phyloP scores from a whole-genome alignment of 35 echinoderm and acorn worm species.

The Apostichopus californicus region DNA sequence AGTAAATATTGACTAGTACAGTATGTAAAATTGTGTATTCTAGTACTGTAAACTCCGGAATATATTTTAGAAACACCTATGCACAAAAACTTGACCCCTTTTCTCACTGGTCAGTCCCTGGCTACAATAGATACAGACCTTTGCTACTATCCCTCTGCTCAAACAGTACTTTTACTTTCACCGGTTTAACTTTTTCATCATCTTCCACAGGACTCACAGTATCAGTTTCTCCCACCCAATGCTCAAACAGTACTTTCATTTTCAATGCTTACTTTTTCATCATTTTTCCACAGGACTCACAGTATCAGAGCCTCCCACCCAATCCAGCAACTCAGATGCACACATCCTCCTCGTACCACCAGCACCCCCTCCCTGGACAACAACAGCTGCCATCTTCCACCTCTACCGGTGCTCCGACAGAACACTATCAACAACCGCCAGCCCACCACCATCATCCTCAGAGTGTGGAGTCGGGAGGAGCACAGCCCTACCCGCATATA shows the following conservation, averaged over 20 bases:
- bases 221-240: not conserved
- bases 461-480: constrained; percentile 23
- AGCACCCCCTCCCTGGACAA: constrained; percentile 39
- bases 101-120: too few relatives aligned
- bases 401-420: constrained; percentile 46
- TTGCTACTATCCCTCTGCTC: too few relatives aligned
- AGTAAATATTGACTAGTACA: too few relatives aligned
- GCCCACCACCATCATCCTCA: constrained; percentile 50
- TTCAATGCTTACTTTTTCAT: too few relatives aligned
- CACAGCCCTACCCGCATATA: constrained; percentile 26
- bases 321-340: constrained; percentile 50
- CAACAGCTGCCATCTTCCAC: constrained; percentile 44
- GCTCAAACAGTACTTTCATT: too few relatives aligned
- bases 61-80: too few relatives aligned
- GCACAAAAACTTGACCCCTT: too few relatives aligned
- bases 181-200: too few relatives aligned
- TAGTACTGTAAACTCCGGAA: too few relatives aligned
- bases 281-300: constrained; percentile 9
- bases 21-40: too few relatives aligned
- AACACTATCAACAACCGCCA: constrained; percentile 42
- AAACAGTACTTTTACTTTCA: too few relatives aligned
- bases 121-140: too few relatives aligned
- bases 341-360: constrained; percentile 36
- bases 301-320: constrained; percentile 37
- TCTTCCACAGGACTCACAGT: not conserved